A percentile compares a stretch with the other conserved stretches of the same genome.
Evolutionary conservation across 2,113 vertebrate species (phyloP).

Genomic region (Seriola rivoliana): DNA sequence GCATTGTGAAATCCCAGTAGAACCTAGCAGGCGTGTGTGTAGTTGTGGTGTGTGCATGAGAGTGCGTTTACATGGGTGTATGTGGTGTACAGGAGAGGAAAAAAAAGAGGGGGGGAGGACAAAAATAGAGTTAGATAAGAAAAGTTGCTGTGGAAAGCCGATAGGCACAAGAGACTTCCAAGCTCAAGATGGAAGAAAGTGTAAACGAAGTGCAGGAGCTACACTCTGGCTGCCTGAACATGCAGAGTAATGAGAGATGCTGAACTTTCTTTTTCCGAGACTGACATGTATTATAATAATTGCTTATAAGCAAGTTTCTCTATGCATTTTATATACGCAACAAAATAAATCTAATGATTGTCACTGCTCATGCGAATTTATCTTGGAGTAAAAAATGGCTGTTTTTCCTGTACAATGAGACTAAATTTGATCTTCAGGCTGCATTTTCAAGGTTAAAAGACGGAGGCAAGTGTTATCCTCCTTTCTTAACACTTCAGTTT

Average conservation of each 20-base stretch:
- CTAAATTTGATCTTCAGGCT: background rate
- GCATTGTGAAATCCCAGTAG: slow-evolving; percentile 99
- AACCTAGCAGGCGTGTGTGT: slow-evolving; percentile 85
- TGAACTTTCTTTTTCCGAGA: background rate
- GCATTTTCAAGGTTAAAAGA: slow-evolving; percentile 1
- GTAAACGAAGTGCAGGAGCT: slow-evolving; percentile 37
- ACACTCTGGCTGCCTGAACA: slow-evolving; percentile 23
- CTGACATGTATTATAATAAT: background rate
- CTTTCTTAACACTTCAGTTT: background rate
- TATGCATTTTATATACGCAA: background rate
- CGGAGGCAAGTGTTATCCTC: background rate
- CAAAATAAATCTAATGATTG: background rate
- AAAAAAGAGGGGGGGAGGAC: slow-evolving; percentile 32
- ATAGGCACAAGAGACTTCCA: slow-evolving; percentile 59
- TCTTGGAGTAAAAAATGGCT: background rate
- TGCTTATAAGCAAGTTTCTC: background rate
- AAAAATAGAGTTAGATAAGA: slow-evolving; percentile 73
- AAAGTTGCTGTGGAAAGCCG: slow-evolving; percentile 58
- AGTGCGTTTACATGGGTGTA: slow-evolving; percentile 45
- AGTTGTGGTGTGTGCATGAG: slow-evolving; percentile 20
- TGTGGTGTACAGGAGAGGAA: slow-evolving; percentile 27
- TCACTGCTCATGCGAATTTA: background rate
- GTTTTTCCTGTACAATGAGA: background rate
- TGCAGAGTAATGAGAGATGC: slow-evolving; percentile 21
- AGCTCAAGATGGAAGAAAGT: slow-evolving; percentile 49